Evolutionary conservation across 1,140 invertebrate species (phyloP).

Genomic region (Anthonomus grandis): DNA sequence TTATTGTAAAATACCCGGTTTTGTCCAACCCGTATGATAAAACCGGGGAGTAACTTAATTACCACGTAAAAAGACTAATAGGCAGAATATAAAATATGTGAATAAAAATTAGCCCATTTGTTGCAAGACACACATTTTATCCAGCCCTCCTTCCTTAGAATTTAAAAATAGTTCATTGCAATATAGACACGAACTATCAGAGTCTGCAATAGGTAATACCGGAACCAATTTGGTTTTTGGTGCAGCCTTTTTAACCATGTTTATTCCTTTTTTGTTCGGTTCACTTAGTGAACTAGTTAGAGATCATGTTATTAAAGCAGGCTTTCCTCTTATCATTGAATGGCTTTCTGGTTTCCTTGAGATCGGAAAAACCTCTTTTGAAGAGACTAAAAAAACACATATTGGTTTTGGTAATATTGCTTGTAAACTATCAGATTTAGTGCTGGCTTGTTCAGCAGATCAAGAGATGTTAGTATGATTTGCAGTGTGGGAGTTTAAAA

Average conservation of each 20-base stretch:
- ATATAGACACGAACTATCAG: slow-evolving; percentile 7
- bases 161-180: no score
- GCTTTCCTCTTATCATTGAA: no score
- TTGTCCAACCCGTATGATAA: no score
- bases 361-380: neutral
- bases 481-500: slow-evolving; percentile 2
- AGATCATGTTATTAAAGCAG: neutral
- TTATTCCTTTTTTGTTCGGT: neutral
- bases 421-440: neutral
- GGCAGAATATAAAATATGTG: no score
- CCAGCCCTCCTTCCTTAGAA: no score
- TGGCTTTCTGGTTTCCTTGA: no score
- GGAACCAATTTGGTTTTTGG: neutral
- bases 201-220: neutral
- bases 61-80: no score
- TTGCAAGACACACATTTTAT: no score
- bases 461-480: neutral
- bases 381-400: neutral
- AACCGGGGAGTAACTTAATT: no score
- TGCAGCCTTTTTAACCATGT: neutral
- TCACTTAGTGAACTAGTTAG: neutral
- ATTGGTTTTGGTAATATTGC: neutral
- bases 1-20: no score
- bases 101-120: no score
- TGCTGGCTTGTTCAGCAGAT: neutral